Conservation (phyloP, 2,113 vertebrate genomes). For the Carassius auratus region DNA sequence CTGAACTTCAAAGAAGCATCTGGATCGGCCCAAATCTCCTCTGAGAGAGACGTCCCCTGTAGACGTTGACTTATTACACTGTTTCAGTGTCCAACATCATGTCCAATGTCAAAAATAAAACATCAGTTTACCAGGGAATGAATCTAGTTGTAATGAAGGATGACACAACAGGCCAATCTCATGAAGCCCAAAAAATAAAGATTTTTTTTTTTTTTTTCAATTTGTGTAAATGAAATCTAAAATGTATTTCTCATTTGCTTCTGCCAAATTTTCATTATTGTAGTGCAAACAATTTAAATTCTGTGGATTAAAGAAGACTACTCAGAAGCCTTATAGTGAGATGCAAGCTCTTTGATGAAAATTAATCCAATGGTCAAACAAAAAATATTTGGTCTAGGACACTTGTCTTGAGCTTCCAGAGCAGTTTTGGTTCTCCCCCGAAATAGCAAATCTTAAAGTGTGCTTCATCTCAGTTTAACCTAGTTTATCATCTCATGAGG, state of each 20-base stretch:
- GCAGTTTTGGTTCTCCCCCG: neutral
- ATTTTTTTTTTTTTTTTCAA: too few species aligned
- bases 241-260: neutral
- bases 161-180: too few species aligned
- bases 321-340: too few species aligned
- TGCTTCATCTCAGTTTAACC: neutral
- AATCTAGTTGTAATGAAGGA: neutral
- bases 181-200: too few species aligned
- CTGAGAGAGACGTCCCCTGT: neutral
- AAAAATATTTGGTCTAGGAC: neutral
- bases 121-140: neutral
- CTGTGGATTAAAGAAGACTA: too few species aligned
- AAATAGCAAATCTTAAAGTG: neutral
- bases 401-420: neutral
- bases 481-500: neutral
- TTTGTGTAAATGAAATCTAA: neutral
- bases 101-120: neutral
- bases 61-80: neutral
- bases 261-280: too few species aligned
- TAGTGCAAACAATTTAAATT: too few species aligned
- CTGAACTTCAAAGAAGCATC: constrained; percentile 23
- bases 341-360: neutral
- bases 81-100: neutral
- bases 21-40: constrained; percentile 16
- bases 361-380: neutral